Evolutionary conservation across 1,140 invertebrate genomes (phyloP).

Genomic region (Dufourea novaeangliae): DNA sequence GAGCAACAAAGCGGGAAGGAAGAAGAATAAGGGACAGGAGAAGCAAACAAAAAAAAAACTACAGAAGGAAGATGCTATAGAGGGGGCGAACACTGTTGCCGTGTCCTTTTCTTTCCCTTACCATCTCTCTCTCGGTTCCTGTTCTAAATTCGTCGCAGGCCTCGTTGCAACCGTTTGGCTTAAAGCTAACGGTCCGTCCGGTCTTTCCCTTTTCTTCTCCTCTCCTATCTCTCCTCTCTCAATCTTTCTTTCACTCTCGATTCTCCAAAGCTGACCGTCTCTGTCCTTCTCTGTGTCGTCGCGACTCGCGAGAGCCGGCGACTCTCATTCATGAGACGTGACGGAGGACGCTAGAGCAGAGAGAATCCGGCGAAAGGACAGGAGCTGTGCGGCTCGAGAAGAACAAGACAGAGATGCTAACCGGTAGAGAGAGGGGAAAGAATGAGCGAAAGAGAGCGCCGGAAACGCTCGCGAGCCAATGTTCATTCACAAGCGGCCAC

Average conservation of each 20-base stretch:
- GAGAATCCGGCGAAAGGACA: constrained; percentile 31
- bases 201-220: constrained; percentile 8
- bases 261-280: neutral
- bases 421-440: too few species aligned
- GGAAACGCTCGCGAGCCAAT: constrained; percentile 80
- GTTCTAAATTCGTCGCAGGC: constrained; percentile 77
- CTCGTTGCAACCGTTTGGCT: constrained; percentile 70
- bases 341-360: constrained; percentile 59
- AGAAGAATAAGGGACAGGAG: constrained; percentile 65
- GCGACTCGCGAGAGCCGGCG: constrained; percentile 47
- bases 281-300: constrained; percentile 8
- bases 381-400: constrained; percentile 7
- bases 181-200: constrained; percentile 69
- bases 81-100: neutral
- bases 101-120: constrained; percentile 32
- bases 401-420: constrained; percentile 25
- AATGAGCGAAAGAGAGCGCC: constrained; percentile 66
- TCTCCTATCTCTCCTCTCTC: too few species aligned
- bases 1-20: constrained; percentile 72
- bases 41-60: constrained; percentile 51
- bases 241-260: neutral
- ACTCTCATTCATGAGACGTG: constrained; percentile 66
- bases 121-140: constrained; percentile 57
- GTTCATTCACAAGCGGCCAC: constrained; percentile 79
- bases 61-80: neutral